Base-by-base conservation (phyloP, 2,797 vertebrate genomes). In the Bradypodion pumilum region DNA sequence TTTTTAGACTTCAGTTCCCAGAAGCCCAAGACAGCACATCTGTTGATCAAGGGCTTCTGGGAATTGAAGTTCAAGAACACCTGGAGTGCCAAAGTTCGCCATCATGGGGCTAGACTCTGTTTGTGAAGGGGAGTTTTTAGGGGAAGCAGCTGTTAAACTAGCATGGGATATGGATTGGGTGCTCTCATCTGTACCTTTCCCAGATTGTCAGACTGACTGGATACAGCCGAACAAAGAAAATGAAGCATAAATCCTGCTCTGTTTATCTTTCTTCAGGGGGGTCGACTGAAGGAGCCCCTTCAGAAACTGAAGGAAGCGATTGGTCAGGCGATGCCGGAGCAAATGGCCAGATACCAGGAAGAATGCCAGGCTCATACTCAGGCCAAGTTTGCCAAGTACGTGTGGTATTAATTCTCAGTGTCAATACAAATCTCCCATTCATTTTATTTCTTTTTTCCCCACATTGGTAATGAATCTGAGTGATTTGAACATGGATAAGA, bases 261-360 rank as follows among this genome's bases (percentile, higher is more conserved):
- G 79, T 82, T 49, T 44, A 2, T 72, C 65, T 62, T 29, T 42
- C 56, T 85, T n/a, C 89, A 98, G 97, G 96, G 96, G 0, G 96
- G 96, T 23, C 94, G 95, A 9, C 81, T 97, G 84, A 96, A 94
- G 90, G 96, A 97, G 15, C 96, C 96, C 25, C 93, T 97, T 65
- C 96, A 97, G 92, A 98, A 96, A 86, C 96, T 99, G 5, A 98
- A 96, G 89, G 97, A 97, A 87, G 97, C 97, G 80, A 96, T 99
- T 80, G 92, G 94, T 82, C 96, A 94, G 91, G 96, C 95, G 2
- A 98, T 99, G 98, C 97, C 98, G 0, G 97, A 98, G 86, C 98
- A 99, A 96, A 95, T 98, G 78, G 92, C 95, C 42, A 95, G 95
- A 91, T 99, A 98, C 94, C 96, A 97, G 77, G 95, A 97, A 59